These are phyloP conservation scores for Metopolophium dirhodum DNA, from an alignment of 1,140 invertebrate genomes.

Conservation along the genomic window DNA sequence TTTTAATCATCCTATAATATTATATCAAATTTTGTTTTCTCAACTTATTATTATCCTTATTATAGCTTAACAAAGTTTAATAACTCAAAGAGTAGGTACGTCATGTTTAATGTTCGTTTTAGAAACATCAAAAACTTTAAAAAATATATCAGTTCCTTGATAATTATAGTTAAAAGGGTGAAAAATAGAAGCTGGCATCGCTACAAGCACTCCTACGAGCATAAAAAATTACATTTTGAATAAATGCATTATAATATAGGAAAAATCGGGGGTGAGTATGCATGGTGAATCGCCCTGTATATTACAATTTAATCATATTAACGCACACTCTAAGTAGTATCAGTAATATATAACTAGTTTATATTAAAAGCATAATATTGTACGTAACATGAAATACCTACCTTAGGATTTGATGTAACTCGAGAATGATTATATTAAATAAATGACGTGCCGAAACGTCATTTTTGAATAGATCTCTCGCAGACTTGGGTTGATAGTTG, in stretches of 20 bases:
- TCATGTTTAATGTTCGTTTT: neutral
- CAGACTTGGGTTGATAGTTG: neutral
- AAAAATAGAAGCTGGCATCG: neutral
- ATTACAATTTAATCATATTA: neutral
- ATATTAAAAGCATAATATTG: neutral
- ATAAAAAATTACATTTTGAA: neutral
- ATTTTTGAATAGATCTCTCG: neutral
- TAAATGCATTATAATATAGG: neutral
- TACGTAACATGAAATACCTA: too few species aligned
- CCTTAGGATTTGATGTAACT: neutral
- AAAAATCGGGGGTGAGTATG: neutral
- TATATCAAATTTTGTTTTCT: neutral
- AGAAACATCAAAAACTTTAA: neutral
- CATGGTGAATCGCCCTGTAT: neutral
- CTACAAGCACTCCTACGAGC: neutral
- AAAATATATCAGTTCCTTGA: neutral
- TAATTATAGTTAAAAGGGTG: neutral
- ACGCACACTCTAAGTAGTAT: neutral
- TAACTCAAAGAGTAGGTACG: neutral
- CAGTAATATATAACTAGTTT: neutral
- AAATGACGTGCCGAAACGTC: neutral
- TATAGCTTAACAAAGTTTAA: neutral
- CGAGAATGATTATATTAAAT: neutral
- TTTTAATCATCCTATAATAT: neutral
- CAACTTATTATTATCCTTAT: neutral